Conservation (phyloP, 1,140 invertebrate species). For the Micrasema minimum region DNA sequence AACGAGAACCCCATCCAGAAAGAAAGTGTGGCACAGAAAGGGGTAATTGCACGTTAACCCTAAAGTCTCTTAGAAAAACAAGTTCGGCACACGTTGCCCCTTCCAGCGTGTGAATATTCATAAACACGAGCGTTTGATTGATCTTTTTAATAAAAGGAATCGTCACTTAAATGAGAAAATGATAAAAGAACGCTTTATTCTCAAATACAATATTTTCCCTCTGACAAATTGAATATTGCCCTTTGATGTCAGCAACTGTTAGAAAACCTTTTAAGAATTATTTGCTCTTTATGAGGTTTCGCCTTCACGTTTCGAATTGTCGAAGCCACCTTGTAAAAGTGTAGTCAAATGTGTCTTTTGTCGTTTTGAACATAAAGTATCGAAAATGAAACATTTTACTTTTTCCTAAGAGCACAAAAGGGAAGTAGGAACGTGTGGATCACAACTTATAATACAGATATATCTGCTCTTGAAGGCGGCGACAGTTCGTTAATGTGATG, state of each 20-base stretch:
- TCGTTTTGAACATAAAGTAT: constrained; percentile 21
- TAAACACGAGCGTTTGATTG: too few relatives aligned
- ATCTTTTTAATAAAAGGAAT: too few relatives aligned
- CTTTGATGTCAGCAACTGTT: constrained; percentile 16
- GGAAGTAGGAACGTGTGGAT: neutral
- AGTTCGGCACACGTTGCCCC: neutral
- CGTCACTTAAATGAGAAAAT: constrained; percentile 2
- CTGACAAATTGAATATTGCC: neutral
- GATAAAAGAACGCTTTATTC: constrained; percentile 4
- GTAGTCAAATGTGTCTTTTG: neutral
- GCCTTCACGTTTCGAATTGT: constrained; percentile 11
- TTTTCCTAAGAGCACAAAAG: neutral
- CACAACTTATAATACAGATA: neutral
- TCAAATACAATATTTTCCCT: neutral
- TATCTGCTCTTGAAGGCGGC: constrained; percentile 16
- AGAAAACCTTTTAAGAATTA: constrained; percentile 6
- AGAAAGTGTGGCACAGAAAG: constrained; percentile 25
- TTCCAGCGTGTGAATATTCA: neutral
- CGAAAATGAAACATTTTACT: constrained; percentile 25
- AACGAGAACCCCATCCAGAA: constrained; percentile 33
- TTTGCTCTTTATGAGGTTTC: constrained; percentile 2
- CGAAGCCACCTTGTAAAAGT: constrained; percentile 1
- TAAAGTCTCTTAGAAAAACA: neutral
- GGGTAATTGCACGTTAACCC: constrained; percentile 33
- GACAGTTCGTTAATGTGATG: constrained; percentile 31